phyloP scores from a whole-genome alignment of 2,797 vertebrate species.

The Harpagifer antarcticus region DNA sequence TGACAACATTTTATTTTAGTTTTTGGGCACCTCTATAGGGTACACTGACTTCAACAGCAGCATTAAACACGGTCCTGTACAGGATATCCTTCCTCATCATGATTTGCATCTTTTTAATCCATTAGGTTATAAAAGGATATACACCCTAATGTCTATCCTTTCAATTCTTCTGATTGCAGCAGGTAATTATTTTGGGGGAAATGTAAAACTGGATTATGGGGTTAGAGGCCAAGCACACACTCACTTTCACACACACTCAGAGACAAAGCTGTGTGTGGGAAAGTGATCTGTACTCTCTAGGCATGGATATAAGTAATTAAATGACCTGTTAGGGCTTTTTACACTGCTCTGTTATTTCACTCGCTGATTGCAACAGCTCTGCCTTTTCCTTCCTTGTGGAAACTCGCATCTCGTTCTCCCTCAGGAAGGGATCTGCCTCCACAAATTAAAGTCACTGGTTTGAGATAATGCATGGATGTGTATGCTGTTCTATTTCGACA shows the following conservation, averaged over 20 bases:
- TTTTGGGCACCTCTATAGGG: not conserved
- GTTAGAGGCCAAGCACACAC: conserved; percentile 22
- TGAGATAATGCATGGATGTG: not conserved
- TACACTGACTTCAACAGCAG: not conserved
- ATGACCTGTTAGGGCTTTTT: conserved; percentile 34
- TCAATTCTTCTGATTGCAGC: conserved; percentile 60
- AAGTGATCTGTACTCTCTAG: conserved; percentile 18
- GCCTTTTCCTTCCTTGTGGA: conserved; percentile 66
- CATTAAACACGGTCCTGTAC: not conserved
- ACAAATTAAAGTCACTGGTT: conserved; percentile 19
- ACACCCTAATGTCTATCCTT: conserved; percentile 39
- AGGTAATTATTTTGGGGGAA: conserved; percentile 48
- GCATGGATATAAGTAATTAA: conserved; percentile 39
- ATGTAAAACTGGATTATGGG: conserved; percentile 32
- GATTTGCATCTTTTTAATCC: conserved; percentile 52
- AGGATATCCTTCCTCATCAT: not conserved
- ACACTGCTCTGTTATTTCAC: conserved; percentile 50
- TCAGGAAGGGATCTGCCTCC: conserved; percentile 16
- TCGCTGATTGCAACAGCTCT: conserved; percentile 55
- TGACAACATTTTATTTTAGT: not conserved
- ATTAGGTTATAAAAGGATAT: conserved; percentile 40
- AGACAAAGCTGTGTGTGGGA: conserved; percentile 27
- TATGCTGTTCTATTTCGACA: not conserved
- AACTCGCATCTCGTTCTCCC: conserved; percentile 19
- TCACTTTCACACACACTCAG: conserved; percentile 25